phyloP scores from a whole-genome alignment of 2,797 vertebrate species.

The Poecilia wingei region DNA sequence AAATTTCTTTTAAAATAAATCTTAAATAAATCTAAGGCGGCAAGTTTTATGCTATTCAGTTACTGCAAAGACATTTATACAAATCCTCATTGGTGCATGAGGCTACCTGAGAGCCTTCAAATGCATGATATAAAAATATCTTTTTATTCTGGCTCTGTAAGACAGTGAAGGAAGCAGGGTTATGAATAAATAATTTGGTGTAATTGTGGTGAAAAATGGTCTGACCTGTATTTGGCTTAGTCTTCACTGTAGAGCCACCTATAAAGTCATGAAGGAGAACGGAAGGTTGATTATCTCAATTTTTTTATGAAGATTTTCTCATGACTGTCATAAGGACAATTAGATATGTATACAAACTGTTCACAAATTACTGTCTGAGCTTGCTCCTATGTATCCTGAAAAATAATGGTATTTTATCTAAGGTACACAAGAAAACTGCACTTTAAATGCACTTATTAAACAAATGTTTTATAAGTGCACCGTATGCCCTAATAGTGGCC shows the following conservation, averaged over 20 bases:
- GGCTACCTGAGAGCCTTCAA: constrained; percentile 4
- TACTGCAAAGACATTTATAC: neutral
- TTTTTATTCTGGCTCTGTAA: neutral
- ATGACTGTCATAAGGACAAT: neutral
- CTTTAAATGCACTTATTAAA: neutral
- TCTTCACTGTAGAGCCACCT: constrained; percentile 16
- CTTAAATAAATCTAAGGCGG: neutral
- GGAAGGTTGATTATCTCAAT: neutral
- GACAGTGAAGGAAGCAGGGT: constrained; percentile 35
- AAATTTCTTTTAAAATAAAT: neutral
- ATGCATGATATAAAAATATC: constrained; percentile 38
- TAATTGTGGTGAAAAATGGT: constrained; percentile 28
- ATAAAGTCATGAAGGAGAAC: neutral
- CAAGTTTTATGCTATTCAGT: neutral
- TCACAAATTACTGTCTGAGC: neutral
- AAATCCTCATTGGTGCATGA: neutral
- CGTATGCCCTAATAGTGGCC: neutral
- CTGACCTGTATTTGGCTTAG: constrained; percentile 17
- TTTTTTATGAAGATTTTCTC: neutral
- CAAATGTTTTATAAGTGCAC: neutral
- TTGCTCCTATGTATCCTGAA: neutral
- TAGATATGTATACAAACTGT: neutral
- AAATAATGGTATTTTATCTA: neutral
- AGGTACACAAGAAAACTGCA: neutral
- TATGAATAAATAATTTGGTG: constrained; percentile 59